A percentile compares a stretch with the other conserved stretches of the same genome.
These are phyloP conservation scores for Sterna hirundo DNA, from an alignment of 2,113 vertebrate genomes.

Conservation along the genomic window DNA sequence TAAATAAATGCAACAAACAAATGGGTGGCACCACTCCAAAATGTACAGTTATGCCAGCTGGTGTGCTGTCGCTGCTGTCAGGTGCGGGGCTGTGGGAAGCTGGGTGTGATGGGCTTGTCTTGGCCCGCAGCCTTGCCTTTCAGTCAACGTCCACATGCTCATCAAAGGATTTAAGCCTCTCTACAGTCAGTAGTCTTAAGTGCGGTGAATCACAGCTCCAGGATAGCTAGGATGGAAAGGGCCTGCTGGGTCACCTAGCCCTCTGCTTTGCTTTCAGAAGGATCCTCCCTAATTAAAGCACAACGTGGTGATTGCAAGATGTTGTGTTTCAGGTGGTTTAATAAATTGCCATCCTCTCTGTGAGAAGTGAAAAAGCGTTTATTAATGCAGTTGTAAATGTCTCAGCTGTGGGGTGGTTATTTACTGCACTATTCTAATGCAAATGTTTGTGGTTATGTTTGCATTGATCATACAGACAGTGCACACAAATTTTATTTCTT, in stretches of 20 bases:
- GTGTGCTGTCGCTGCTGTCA: background rate
- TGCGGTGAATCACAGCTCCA: background rate
- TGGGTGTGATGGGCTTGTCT: background rate
- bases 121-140: background rate
- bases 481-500: constrained; percentile 25
- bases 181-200: background rate
- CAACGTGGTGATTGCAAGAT: background rate
- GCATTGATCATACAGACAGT: background rate
- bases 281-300: constrained; percentile 6
- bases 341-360: background rate
- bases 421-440: constrained; percentile 49
- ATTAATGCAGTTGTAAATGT: constrained; percentile 6
- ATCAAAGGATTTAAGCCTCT: background rate
- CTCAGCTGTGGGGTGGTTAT: constrained; percentile 23
- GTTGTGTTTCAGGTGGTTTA: background rate
- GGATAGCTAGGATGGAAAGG: background rate
- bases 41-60: background rate
- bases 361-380: background rate
- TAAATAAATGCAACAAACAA: background rate
- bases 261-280: background rate
- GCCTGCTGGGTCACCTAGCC: background rate
- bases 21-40: background rate
- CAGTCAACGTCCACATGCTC: background rate
- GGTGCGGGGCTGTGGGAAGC: background rate
- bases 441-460: constrained; percentile 45